These are phyloP conservation scores for Operophtera brumata DNA, from an alignment of 2,888 invertebrate species.

Conservation along the genomic window DNA sequence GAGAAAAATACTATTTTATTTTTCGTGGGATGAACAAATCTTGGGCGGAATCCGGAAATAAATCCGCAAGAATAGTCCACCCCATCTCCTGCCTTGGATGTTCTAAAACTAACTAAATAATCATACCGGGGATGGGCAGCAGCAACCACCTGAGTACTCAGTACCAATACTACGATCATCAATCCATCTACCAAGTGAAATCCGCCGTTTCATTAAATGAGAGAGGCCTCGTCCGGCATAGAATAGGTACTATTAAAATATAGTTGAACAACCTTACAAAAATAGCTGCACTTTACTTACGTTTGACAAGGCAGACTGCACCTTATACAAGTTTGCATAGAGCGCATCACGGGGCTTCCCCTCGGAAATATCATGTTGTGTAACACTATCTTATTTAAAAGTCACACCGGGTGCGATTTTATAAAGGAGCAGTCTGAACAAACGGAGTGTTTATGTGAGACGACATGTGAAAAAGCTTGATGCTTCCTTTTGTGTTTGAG, in stretches of 20 bases:
- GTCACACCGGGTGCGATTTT: slow-evolving; percentile 60
- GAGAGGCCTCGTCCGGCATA: not conserved
- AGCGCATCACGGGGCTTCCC: not conserved
- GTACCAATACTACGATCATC: too few relatives aligned
- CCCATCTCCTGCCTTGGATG: too few relatives aligned
- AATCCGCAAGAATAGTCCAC: too few relatives aligned
- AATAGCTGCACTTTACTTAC: not conserved
- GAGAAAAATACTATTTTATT: too few relatives aligned
- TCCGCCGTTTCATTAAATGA: too few relatives aligned
- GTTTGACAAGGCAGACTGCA: slow-evolving; percentile 9
- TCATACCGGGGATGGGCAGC: too few relatives aligned
- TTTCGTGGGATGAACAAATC: too few relatives aligned
- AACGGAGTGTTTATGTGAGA: slow-evolving; percentile 21
- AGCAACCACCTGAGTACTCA: too few relatives aligned
- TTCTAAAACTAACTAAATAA: too few relatives aligned
- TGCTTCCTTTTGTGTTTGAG: slow-evolving; percentile 45
- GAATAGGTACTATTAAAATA: slow-evolving; percentile 1
- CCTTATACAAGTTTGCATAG: slow-evolving; percentile 1
- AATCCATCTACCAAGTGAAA: too few relatives aligned
- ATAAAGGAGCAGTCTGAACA: slow-evolving; percentile 45
- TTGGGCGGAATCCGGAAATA: too few relatives aligned
- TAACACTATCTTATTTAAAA: slow-evolving; percentile 68
- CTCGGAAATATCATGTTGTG: slow-evolving; percentile 47
- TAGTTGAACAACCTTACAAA: slow-evolving; percentile 3
- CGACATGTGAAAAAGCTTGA: slow-evolving; percentile 40